Conservation (phyloP, 2,797 vertebrate species). For the Aselliscus stoliczkanus region DNA sequence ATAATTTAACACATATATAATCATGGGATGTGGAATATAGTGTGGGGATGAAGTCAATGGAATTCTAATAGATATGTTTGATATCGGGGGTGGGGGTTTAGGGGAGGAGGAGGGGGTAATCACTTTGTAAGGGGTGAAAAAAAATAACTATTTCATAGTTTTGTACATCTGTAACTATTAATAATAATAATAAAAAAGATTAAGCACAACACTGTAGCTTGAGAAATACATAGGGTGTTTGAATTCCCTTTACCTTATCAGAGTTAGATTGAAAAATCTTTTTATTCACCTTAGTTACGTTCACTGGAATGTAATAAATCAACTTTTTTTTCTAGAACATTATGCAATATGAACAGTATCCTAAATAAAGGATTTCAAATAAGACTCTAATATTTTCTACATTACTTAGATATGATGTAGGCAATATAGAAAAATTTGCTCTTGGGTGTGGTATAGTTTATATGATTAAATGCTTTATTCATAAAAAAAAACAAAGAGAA, state of each 20-base stretch:
- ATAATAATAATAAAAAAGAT: too few species aligned
- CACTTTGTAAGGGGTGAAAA: too few species aligned
- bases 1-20: too few species aligned
- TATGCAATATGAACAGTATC: background rate
- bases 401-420: slow-evolving; percentile 65
- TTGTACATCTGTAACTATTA: too few species aligned
- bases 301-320: background rate
- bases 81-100: too few species aligned
- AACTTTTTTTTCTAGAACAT: slow-evolving; percentile 13
- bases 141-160: too few species aligned
- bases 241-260: slow-evolving; percentile 20
- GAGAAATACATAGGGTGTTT: background rate
- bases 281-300: slow-evolving; percentile 61
- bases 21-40: too few species aligned
- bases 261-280: slow-evolving; percentile 56
- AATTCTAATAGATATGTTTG: too few species aligned
- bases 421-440: slow-evolving; percentile 76
- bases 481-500: too few species aligned
- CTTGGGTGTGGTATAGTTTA: slow-evolving; percentile 80
- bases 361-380: slow-evolving; percentile 28
- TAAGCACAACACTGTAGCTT: background rate
- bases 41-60: too few species aligned
- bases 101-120: too few species aligned
- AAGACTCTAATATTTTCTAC: slow-evolving; percentile 49
- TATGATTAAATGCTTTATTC: slow-evolving; percentile 89